Evolutionary conservation across 1,140 invertebrate genomes (phyloP).

Genomic region (Glomeris maerens): DNA sequence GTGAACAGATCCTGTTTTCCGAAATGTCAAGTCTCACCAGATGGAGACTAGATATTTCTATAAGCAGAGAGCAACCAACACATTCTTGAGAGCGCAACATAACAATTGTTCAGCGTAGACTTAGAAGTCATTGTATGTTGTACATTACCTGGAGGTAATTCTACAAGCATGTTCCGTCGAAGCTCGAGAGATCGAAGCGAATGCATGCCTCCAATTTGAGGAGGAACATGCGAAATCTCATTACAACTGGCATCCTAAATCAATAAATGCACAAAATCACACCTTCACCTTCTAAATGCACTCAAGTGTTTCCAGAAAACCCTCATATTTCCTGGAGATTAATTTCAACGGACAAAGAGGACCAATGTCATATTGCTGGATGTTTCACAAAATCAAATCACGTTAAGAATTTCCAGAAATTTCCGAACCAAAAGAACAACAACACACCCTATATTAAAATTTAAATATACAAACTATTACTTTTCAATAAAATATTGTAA

Average conservation of each 20-base stretch:
- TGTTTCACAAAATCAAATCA: no score
- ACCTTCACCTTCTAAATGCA: no score
- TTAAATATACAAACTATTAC: no score
- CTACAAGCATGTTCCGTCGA: conserved; percentile 67
- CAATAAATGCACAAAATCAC: no score
- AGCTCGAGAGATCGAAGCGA: conserved; percentile 59
- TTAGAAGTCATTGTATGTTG: background rate
- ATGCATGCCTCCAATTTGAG: conserved; percentile 64
- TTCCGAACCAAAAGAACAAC: no score
- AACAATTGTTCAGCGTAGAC: background rate
- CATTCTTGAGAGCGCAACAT: background rate
- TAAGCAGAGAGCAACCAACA: conserved; percentile 26
- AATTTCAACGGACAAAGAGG: background rate
- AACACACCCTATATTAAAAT: no score
- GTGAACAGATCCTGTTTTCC: conserved; percentile 67
- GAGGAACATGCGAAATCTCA: conserved; percentile 70
- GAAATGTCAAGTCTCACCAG: conserved; percentile 73
- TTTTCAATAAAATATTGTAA: no score
- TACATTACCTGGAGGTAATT: conserved; percentile 63
- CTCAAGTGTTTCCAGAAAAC: no score
- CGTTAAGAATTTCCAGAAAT: no score
- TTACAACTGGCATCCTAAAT: conserved; percentile 72
- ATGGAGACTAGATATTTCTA: conserved; percentile 71
- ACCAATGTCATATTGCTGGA: background rate
- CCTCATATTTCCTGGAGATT: no score